A percentile compares a stretch with the other conserved stretches of the same genome.
Conservation (phyloP, 1,140 invertebrate genomes). For the Ceratoteleas bidentatus region DNA sequence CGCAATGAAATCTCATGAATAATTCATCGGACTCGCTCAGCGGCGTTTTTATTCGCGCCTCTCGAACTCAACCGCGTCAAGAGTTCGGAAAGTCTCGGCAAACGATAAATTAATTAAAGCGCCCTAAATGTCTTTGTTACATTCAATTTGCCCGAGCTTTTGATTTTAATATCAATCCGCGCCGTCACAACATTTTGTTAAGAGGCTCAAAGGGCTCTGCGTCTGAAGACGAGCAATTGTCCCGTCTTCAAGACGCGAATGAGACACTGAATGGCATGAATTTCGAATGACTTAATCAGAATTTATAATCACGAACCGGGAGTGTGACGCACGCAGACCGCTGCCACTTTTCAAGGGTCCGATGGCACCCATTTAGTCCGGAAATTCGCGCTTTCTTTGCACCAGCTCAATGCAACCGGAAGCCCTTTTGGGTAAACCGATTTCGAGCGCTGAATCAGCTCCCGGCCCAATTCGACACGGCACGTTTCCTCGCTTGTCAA, state of each 20-base stretch:
- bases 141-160: constrained; percentile 28
- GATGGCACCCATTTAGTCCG: constrained; percentile 64
- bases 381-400: constrained; percentile 76
- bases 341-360: constrained; percentile 49
- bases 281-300: constrained; percentile 74
- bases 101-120: constrained; percentile 48
- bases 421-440: constrained; percentile 76
- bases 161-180: constrained; percentile 48
- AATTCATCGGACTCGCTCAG: constrained; percentile 28
- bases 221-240: constrained; percentile 52
- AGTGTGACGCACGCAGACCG: constrained; percentile 31
- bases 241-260: constrained; percentile 27
- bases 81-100: constrained; percentile 21
- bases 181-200: constrained; percentile 44
- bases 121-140: constrained; percentile 20
- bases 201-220: constrained; percentile 26
- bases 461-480: constrained; percentile 35
- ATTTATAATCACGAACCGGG: constrained; percentile 71
- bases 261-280: constrained; percentile 59
- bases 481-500: constrained; percentile 39
- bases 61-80: constrained; percentile 23
- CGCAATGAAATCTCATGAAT: constrained; percentile 34
- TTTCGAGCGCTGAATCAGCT: constrained; percentile 68
- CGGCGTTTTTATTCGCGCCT: constrained; percentile 17
- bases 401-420: constrained; percentile 73